Percentiles rank a stretch among this genome's conserved stretches.
These are phyloP conservation scores for Tiliqua scincoides DNA, from an alignment of 2,113 vertebrate genomes.

Conservation along the genomic window DNA sequence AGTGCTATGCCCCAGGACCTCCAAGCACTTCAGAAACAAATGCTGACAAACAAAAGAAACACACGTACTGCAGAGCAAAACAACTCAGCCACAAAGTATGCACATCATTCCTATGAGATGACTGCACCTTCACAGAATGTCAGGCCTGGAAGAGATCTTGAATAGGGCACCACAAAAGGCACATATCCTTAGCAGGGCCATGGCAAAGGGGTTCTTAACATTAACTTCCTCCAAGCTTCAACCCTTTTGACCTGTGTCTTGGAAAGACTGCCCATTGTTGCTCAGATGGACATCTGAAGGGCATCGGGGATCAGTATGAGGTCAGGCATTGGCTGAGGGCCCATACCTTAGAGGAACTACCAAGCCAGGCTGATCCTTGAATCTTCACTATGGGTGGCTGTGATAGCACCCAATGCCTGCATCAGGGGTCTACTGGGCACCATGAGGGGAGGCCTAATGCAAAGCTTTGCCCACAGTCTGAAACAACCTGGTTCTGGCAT, in stretches of 20 bases:
- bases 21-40: constrained; percentile 14
- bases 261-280: neutral
- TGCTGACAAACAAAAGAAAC: constrained; percentile 1
- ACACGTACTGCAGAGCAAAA: neutral
- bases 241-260: neutral
- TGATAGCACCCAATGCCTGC: no score
- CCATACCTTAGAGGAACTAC: no score
- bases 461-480: no score
- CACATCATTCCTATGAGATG: neutral
- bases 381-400: no score
- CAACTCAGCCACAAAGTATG: neutral
- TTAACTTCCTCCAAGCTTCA: neutral
- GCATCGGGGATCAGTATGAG: no score
- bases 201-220: neutral
- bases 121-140: neutral
- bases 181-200: neutral
- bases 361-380: no score
- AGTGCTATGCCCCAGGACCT: constrained; percentile 9
- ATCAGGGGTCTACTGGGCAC: no score
- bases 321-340: no score
- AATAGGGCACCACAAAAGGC: neutral
- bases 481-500: no score
- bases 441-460: no score
- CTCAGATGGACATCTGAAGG: no score
- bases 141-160: neutral